Evolutionary conservation across 2,797 vertebrate genomes (phyloP).

Genomic region (Lerista edwardsae): DNA sequence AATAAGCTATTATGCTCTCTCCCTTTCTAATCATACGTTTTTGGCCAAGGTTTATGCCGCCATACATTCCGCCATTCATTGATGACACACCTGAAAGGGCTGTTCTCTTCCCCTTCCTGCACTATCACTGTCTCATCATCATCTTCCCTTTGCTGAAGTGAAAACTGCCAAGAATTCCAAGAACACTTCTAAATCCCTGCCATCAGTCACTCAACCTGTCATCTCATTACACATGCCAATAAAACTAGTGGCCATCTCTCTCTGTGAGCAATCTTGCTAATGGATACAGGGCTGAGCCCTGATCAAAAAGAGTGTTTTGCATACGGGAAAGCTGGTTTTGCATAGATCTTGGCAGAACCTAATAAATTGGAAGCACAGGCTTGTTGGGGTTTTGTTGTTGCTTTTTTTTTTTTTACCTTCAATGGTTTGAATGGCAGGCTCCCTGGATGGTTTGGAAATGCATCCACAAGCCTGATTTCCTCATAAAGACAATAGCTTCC

Average conservation of each 20-base stretch:
- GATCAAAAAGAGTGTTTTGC: constrained; percentile 55
- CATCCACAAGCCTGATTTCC: constrained; percentile 65
- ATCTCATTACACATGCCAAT: constrained; percentile 26
- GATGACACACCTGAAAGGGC: background rate
- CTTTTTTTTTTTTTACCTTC: constrained; percentile 36
- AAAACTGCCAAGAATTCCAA: constrained; percentile 36
- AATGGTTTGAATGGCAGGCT: constrained; percentile 51
- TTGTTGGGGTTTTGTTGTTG: background rate
- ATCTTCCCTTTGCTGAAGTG: constrained; percentile 26
- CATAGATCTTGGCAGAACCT: constrained; percentile 56
- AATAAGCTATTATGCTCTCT: constrained; percentile 53
- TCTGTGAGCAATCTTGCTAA: constrained; percentile 64
- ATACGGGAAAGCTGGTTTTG: constrained; percentile 46
- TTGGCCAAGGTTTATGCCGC: background rate
- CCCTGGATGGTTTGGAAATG: constrained; percentile 60
- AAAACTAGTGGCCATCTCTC: constrained; percentile 38
- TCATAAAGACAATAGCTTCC: constrained; percentile 79
- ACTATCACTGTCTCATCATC: constrained; percentile 26
- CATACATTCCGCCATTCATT: background rate
- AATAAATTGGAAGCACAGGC: constrained; percentile 53
- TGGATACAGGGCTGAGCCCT: constrained; percentile 57
- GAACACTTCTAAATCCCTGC: constrained; percentile 45
- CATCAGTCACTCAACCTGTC: constrained; percentile 53
- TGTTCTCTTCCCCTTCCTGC: constrained; percentile 23
- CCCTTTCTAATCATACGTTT: constrained; percentile 23